Evolutionary conservation across 2,113 vertebrate genomes (phyloP), one percentile per base, ranked within the genome.

Genomic region (Lepus timidus): DNA sequence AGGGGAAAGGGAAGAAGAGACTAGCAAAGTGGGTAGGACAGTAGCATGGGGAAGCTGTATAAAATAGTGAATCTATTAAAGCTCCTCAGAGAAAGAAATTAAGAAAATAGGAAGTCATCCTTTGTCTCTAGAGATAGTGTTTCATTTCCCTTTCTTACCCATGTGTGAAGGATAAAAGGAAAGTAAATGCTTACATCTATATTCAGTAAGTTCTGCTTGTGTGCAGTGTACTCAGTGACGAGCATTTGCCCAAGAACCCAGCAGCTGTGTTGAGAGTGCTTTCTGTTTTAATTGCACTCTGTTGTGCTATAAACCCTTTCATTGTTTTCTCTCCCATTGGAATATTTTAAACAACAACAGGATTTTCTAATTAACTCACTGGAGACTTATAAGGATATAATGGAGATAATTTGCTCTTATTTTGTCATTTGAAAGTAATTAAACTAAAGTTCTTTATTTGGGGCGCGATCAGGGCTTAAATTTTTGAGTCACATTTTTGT

Each of bases 331-430:
- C 85, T 95, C 93, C 85, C 76, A 39, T 36, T 92, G 65, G 91
- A 95, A 58, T 90, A 90, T 94, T 85, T 92, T 82, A 90, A 96
- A 92, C 87, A 95, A 95, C 96, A 91, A 67, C 76, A 95, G 71
- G 88, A 93, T 92, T 97, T 96, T 93, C 83, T 96, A 90, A 96
- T 97, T 97, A 94, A 95, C 68, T 88, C 90, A 85, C 73, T 96
- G 76, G 87, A 96, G 91, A 95, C 83, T 85, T 96, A 71, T 85
- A 93, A 96, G 68, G 27, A 81, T 85, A 90, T 94, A 67, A 67
- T 94, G n/a, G 39, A 96, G 89, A 95, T 89, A 96, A 91, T 29
- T 82, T 89, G 33, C 31, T 93, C 87, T 91, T 84, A 44, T 89
- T 96, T 85, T 93, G 86, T 92, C 93, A 89, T 80, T 92, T 92